Base-by-base conservation (phyloP, 2,113 vertebrate genomes). In the Pluvialis apricaria region DNA sequence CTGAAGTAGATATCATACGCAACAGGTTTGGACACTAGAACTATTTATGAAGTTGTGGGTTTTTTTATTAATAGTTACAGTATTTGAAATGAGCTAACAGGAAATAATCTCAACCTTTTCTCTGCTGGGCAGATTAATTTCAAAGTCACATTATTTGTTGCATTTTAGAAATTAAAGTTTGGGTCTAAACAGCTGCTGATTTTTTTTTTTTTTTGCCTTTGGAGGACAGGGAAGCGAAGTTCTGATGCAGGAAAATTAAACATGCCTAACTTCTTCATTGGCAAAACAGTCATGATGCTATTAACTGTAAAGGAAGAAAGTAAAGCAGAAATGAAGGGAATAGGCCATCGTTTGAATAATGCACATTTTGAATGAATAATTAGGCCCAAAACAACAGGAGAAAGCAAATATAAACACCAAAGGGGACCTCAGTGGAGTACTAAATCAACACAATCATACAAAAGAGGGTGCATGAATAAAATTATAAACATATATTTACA, bases 311-410 rank as follows among this genome's bases (percentile, higher is more conserved):
- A 88, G 40, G 54, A 83, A 72, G 78, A 68, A 94, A 69, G 52
- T 12, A 90, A 82, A 88, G 47, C 54, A 95, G 51, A 82, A 95
- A 86, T 68, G 36, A 95, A 95, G 88, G 76, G 87, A 96, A 80
- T 64, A 92, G 91, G 80, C 55, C 55, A 94, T 84, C 2, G 6
- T 64, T 90, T 93, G 58, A 83, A 91, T 94, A 94, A 90, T 61
- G 72, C 52, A 88, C 62, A 54, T 92, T 66, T 72, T 86, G 64
- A 95, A 95, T 92, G 9, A 93, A 81, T 91, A 94, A 86, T 84
- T 79, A 83, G 69, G 16, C 54, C 76, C 34, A 76, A 86, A 96
- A 82, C 72, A 84, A 92, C 61, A 82, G 60, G 31, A 75, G 49
- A 69, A 93, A 94, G 64, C 61, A 96, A 96, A 94, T 31, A 9